Percentiles rank a stretch among this genome's conserved stretches.
Evolutionary conservation across 2,797 vertebrate species (phyloP).

Genomic region (Neopelma chrysocephalum): DNA sequence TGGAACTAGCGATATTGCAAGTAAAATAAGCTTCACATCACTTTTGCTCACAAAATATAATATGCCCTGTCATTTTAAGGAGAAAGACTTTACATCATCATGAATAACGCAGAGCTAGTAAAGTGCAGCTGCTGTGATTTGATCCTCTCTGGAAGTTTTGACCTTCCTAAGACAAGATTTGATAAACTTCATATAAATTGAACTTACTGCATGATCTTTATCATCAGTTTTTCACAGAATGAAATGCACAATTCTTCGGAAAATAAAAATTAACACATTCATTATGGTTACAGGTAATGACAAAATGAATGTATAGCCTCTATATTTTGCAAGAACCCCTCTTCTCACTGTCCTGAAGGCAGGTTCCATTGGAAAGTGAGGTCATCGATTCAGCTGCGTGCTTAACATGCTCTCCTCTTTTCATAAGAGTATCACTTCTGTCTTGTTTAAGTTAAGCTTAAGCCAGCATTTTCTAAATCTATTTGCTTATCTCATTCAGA

Average conservation of each 20-base stretch:
- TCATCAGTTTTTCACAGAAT: background rate
- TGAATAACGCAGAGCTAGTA: background rate
- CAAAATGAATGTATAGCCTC: background rate
- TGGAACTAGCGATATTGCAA: background rate
- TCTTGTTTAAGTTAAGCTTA: conserved; percentile 8
- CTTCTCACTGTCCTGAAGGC: background rate
- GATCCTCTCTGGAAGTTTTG: background rate
- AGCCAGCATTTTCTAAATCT: conserved; percentile 61
- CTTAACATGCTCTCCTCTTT: background rate
- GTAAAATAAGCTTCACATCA: background rate
- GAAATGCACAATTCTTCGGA: background rate
- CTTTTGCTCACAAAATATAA: background rate
- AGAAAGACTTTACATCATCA: background rate
- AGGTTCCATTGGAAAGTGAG: background rate
- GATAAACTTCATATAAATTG: background rate
- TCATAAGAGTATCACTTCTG: background rate
- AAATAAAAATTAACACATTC: background rate
- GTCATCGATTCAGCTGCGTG: background rate
- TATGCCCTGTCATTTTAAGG: background rate
- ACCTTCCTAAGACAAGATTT: background rate
- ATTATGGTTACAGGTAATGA: background rate
- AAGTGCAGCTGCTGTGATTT: background rate
- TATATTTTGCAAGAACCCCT: background rate
- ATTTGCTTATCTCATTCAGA: conserved; percentile 63
- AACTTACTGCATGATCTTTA: background rate